Conservation (phyloP, 2,888 invertebrate species). For the Lasioglossum morio region DNA sequence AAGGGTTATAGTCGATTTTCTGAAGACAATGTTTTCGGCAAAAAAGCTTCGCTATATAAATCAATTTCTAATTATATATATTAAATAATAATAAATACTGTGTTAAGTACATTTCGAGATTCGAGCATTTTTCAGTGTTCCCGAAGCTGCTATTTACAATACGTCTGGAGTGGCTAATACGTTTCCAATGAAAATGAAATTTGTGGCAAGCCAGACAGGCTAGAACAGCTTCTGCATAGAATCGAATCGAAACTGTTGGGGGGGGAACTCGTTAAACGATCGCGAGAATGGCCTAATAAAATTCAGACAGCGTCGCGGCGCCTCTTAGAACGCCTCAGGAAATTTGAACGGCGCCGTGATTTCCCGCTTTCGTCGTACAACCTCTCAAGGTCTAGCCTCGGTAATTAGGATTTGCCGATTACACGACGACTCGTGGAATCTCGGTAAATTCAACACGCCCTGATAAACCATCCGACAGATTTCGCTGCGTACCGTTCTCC, state of each 20-base stretch:
- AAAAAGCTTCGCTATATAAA: too few relatives aligned
- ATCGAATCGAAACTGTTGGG: slow-evolving; percentile 27
- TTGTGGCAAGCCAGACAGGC: background rate
- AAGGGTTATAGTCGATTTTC: too few relatives aligned
- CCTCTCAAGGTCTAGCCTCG: slow-evolving; percentile 17
- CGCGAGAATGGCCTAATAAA: slow-evolving; percentile 39
- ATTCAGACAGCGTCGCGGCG: slow-evolving; percentile 23
- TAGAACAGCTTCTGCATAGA: background rate
- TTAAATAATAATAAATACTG: too few relatives aligned
- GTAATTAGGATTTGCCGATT: slow-evolving; percentile 44
- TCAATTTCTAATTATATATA: too few relatives aligned
- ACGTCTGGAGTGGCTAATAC: background rate
- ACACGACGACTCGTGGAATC: slow-evolving; percentile 17
- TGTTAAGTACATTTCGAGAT: too few relatives aligned
- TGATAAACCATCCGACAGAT: background rate
- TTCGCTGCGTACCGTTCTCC: background rate
- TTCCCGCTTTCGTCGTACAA: slow-evolving; percentile 36
- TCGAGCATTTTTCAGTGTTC: background rate
- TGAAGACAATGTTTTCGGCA: too few relatives aligned
- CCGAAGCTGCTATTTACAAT: background rate
- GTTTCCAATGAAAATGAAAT: slow-evolving; percentile 2
- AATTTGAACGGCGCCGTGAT: slow-evolving; percentile 52
- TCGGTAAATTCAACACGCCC: background rate
- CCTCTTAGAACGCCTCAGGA: slow-evolving; percentile 49
- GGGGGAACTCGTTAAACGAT: slow-evolving; percentile 26